Conservation (phyloP, 2,113 vertebrate species). For the Eudyptes chrysolophus region DNA sequence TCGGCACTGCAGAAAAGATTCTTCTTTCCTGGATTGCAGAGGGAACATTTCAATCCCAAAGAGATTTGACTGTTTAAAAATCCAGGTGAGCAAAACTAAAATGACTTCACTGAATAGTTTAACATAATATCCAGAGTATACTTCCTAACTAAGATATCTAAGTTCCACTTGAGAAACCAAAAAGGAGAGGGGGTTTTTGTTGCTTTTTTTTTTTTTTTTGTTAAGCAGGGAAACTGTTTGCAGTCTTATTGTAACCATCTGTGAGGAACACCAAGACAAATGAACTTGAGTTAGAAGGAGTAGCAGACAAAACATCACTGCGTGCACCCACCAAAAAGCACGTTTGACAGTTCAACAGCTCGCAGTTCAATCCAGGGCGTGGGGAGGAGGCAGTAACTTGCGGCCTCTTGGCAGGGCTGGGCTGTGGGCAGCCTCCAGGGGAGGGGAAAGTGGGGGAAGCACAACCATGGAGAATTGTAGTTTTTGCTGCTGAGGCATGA, state of each 20-base stretch:
- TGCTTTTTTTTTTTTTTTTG: neutral
- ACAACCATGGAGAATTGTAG: neutral
- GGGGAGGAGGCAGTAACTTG: neutral
- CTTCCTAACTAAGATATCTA: neutral
- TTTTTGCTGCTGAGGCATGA: neutral
- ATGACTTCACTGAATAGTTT: neutral
- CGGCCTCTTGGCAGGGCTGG: neutral
- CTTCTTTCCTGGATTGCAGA: neutral
- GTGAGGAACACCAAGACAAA: conserved; percentile 17
- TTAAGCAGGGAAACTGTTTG: neutral
- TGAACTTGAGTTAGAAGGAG: neutral
- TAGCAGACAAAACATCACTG: neutral
- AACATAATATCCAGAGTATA: neutral
- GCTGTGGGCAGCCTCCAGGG: neutral
- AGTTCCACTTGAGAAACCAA: neutral
- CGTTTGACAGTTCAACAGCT: neutral
- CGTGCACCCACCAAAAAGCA: neutral
- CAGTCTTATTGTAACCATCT: conserved; percentile 38
- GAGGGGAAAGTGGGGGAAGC: neutral
- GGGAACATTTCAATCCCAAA: neutral
- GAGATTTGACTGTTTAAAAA: neutral
- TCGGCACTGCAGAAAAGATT: neutral
- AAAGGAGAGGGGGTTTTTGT: neutral
- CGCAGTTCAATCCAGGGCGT: neutral
- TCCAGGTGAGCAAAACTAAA: neutral